Conservation (phyloP, 1,140 invertebrate genomes). For the Acyrthosiphon pisum region DNA sequence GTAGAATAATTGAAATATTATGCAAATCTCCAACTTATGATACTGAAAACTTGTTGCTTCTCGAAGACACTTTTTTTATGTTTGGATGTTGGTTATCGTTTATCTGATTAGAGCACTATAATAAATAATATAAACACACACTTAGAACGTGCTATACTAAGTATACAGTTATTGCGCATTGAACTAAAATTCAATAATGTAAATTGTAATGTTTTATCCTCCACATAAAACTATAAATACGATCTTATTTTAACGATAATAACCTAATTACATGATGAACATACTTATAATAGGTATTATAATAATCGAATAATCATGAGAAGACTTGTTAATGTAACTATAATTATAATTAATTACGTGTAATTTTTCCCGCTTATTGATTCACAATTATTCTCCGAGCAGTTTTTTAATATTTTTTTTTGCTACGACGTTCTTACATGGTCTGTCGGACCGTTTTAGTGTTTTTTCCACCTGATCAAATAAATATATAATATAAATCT, state of each 20-base stretch:
- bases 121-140: conserved; percentile 33
- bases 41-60: conserved; percentile 13
- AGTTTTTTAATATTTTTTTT: neutral
- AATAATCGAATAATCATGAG: neutral
- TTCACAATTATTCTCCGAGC: neutral
- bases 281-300: neutral
- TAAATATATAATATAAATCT: too few relatives aligned
- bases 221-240: neutral
- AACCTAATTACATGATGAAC: conserved; percentile 15
- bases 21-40: neutral
- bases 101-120: conserved; percentile 5
- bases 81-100: neutral
- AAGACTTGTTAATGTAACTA: neutral
- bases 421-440: neutral
- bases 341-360: neutral
- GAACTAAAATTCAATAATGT: conserved; percentile 15
- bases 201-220: conserved; percentile 6
- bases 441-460: neutral
- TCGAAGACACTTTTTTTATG: neutral
- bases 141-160: neutral
- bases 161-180: neutral
- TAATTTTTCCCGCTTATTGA: neutral
- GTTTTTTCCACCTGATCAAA: neutral
- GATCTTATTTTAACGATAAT: conserved; percentile 14
- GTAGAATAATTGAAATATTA: conserved; percentile 1